Percentiles rank a stretch among this genome's conserved stretches.
phyloP scores from a whole-genome alignment of 2,113 vertebrate genomes.

The Oryzias woworae region DNA sequence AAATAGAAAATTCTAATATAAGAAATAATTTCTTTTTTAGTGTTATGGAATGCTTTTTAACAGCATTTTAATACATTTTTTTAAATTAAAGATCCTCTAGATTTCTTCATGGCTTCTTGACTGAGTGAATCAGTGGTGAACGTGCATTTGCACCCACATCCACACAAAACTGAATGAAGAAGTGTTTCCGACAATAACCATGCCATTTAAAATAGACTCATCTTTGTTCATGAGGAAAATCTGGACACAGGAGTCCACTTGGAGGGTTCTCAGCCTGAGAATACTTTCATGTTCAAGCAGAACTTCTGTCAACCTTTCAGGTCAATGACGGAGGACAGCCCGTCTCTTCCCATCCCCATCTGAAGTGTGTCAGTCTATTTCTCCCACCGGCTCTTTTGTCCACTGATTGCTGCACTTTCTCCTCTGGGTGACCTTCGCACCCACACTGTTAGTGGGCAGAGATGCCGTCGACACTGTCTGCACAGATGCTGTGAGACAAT shows the following conservation, averaged over 20 bases:
- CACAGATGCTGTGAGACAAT: slow-evolving; percentile 2
- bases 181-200: background rate
- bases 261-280: slow-evolving; percentile 5
- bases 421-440: slow-evolving; percentile 48
- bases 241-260: slow-evolving; percentile 6
- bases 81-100: too few species aligned
- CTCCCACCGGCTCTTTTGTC: slow-evolving; percentile 55
- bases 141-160: background rate
- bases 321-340: slow-evolving; percentile 33
- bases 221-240: background rate
- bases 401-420: slow-evolving; percentile 34
- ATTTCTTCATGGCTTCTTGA: too few species aligned
- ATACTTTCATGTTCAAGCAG: slow-evolving; percentile 23
- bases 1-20: too few species aligned
- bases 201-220: too few species aligned
- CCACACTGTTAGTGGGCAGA: slow-evolving; percentile 42
- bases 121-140: too few species aligned
- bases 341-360: slow-evolving; percentile 52
- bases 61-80: too few species aligned
- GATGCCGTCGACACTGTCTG: slow-evolving; percentile 19
- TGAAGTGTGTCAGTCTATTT: slow-evolving; percentile 35
- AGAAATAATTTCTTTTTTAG: too few species aligned
- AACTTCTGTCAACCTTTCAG: slow-evolving; percentile 43
- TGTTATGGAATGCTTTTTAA: too few species aligned
- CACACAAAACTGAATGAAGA: background rate